Percentiles rank a stretch among this genome's conserved stretches.
Conservation (phyloP, 2,113 vertebrate species). For the Bubo blakistoni region DNA sequence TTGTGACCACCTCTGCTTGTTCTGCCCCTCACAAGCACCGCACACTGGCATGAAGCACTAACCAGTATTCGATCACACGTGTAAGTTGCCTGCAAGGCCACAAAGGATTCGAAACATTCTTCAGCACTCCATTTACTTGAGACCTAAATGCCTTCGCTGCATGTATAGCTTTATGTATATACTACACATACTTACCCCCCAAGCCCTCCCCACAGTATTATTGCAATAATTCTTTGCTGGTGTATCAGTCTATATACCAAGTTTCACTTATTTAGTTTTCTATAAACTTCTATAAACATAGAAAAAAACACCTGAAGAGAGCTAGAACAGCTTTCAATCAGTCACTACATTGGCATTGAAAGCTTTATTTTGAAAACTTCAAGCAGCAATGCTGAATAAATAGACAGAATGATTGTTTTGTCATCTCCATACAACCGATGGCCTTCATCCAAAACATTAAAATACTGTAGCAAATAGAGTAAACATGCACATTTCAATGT, state of each 20-base stretch:
- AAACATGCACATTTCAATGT: constrained; percentile 65
- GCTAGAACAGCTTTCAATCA: constrained; percentile 57
- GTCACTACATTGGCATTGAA: constrained; percentile 53
- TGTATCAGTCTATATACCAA: constrained; percentile 60
- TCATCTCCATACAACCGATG: constrained; percentile 69
- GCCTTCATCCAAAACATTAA: constrained; percentile 72
- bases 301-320: constrained; percentile 55
- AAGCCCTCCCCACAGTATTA: constrained; percentile 19
- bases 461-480: constrained; percentile 68
- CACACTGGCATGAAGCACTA: not conserved
- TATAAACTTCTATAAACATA: constrained; percentile 68
- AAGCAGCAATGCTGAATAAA: constrained; percentile 78
- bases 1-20: not conserved
- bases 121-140: not conserved
- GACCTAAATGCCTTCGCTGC: not conserved
- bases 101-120: not conserved
- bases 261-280: constrained; percentile 51
- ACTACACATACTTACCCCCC: not conserved
- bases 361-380: constrained; percentile 66
- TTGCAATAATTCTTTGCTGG: constrained; percentile 67
- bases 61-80: not conserved
- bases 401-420: constrained; percentile 71
- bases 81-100: not conserved
- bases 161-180: constrained; percentile 14
- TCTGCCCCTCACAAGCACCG: not conserved